Percentiles rank a stretch among this genome's conserved stretches.
Evolutionary conservation across 2,797 vertebrate genomes (phyloP).

Genomic region (Pseudochaenichthys georgianus): DNA sequence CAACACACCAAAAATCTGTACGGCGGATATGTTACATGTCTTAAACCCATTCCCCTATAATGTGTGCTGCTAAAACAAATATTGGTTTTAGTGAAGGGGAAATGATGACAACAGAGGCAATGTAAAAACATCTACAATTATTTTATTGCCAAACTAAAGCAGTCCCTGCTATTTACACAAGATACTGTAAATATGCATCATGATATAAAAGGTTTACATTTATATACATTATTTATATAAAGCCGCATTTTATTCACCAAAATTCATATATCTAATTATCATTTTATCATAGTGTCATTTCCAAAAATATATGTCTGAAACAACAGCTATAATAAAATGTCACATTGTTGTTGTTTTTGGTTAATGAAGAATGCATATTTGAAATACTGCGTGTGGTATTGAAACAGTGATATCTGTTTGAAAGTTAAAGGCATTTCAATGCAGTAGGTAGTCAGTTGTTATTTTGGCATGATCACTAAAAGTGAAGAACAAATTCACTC

Average conservation of each 20-base stretch:
- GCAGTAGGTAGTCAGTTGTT: constrained; percentile 71
- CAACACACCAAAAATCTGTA: not conserved
- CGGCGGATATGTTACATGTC: not conserved
- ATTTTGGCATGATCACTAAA: constrained; percentile 60
- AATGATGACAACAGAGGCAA: constrained; percentile 60
- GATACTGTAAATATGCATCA: constrained; percentile 81
- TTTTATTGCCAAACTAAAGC: constrained; percentile 87
- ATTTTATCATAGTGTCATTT: constrained; percentile 58
- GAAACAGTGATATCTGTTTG: constrained; percentile 38
- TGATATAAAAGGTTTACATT: constrained; percentile 83
- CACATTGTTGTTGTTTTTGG: constrained; percentile 35
- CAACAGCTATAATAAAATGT: constrained; percentile 53
- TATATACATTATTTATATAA: constrained; percentile 86
- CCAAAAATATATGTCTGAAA: constrained; percentile 48
- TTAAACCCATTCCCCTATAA: not conserved
- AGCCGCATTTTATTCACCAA: constrained; percentile 64
- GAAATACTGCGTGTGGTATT: constrained; percentile 34
- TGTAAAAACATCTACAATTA: constrained; percentile 84
- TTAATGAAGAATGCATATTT: constrained; percentile 45
- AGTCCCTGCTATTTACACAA: constrained; percentile 87
- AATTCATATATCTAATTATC: constrained; percentile 63
- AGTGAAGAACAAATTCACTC: constrained; percentile 39
- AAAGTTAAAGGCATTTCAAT: constrained; percentile 52
- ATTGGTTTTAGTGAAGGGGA: not conserved
- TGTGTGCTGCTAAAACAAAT: not conserved